A percentile compares a stretch with the other conserved stretches of the same genome.
phyloP scores from a whole-genome alignment of 2,888 invertebrate species.

The Ochropleura plecta region DNA sequence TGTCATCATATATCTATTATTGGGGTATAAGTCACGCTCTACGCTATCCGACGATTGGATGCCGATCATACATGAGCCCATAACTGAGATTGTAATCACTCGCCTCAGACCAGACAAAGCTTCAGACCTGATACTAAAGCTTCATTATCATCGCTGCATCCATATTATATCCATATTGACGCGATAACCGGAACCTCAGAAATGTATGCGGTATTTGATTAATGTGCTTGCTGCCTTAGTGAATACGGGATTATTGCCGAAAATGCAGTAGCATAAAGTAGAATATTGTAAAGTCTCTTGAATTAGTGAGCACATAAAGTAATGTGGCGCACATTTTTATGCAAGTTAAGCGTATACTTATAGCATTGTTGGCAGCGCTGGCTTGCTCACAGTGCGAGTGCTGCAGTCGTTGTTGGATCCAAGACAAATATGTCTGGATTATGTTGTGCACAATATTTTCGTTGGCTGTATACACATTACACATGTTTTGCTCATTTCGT shows the following conservation, averaged over 20 bases:
- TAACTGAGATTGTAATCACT: slow-evolving; percentile 30
- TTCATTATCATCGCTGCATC: slow-evolving; percentile 15
- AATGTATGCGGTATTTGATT: slow-evolving; percentile 50
- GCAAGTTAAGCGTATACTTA: slow-evolving; percentile 50
- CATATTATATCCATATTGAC: not conserved
- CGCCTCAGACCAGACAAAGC: not conserved
- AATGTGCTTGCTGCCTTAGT: not conserved
- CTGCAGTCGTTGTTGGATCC: slow-evolving; percentile 44
- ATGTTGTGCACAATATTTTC: slow-evolving; percentile 50
- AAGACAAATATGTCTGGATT: slow-evolving; percentile 64
- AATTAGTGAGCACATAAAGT: slow-evolving; percentile 43
- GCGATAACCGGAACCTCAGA: slow-evolving; percentile 1
- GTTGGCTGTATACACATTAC: slow-evolving; percentile 29
- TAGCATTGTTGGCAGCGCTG: slow-evolving; percentile 54
- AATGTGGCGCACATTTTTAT: slow-evolving; percentile 51
- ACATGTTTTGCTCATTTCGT: slow-evolving; percentile 15
- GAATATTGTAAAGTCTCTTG: slow-evolving; percentile 35
- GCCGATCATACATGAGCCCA: slow-evolving; percentile 31
- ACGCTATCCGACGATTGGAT: slow-evolving; percentile 35
- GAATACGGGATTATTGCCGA: slow-evolving; percentile 25
- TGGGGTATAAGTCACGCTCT: not conserved
- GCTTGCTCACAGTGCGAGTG: slow-evolving; percentile 41
- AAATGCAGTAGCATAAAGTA: slow-evolving; percentile 34
- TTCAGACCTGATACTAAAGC: slow-evolving; percentile 11
- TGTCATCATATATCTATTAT: slow-evolving; percentile 20